Evolutionary conservation across 2,113 vertebrate species (phyloP).

Genomic region (Tenebrosternarchus preto): DNA sequence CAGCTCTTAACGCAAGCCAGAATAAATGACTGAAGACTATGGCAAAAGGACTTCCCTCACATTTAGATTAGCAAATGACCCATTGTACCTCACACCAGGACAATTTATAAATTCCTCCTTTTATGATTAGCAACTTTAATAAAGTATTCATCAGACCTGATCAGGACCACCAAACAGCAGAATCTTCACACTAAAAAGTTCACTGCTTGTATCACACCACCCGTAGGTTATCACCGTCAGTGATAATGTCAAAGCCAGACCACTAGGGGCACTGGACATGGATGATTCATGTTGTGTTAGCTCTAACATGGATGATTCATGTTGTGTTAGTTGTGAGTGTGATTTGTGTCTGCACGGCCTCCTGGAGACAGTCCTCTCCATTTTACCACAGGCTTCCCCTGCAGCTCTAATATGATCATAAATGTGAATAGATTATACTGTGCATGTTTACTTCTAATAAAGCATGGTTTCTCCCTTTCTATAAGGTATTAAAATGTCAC

Average conservation of each 20-base stretch:
- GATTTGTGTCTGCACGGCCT: background rate
- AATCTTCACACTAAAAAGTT: background rate
- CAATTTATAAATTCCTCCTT: too few species aligned
- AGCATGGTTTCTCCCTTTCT: background rate
- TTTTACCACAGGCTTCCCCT: background rate
- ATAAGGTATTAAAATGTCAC: background rate
- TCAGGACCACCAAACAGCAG: background rate
- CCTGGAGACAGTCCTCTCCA: background rate
- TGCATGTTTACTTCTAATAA: background rate
- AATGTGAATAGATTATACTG: background rate
- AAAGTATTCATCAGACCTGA: too few species aligned
- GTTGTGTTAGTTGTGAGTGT: background rate
- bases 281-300: too few species aligned
- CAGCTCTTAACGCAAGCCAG: constrained; percentile 56
- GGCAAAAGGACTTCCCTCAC: constrained; percentile 55
- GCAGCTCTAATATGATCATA: background rate
- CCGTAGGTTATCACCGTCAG: background rate
- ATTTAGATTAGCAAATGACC: background rate
- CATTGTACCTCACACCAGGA: background rate
- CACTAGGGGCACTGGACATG: background rate
- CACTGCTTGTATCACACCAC: background rate
- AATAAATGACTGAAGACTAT: constrained; percentile 63
- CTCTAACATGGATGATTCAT: background rate
- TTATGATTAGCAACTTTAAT: too few species aligned
- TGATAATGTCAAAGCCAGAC: background rate